Evolutionary conservation across 2,113 vertebrate genomes (phyloP).

Genomic region (Paratilapia polleni): DNA sequence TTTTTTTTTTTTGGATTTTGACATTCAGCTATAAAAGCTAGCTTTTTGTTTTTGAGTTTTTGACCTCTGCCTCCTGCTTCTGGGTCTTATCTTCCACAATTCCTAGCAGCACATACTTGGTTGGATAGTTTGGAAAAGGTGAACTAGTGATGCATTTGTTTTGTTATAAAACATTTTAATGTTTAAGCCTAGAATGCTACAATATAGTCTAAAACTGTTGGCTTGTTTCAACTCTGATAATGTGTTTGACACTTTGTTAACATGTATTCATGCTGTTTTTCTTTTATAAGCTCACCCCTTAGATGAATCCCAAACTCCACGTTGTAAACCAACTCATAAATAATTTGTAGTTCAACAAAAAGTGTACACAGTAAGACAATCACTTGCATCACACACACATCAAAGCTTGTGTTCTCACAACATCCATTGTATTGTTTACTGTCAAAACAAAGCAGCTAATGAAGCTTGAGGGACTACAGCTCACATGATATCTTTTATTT

Average conservation of each 20-base stretch:
- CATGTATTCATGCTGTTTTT: not conserved
- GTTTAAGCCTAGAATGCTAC: not conserved
- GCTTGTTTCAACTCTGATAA: not conserved
- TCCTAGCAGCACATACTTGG: not conserved
- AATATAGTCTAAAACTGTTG: not conserved
- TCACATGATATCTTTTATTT: not conserved
- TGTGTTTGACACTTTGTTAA: not conserved
- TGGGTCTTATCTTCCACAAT: not conserved
- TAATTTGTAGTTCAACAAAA: not conserved
- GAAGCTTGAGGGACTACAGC: not conserved
- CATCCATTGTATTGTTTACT: not conserved
- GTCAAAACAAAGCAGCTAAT: constrained; percentile 19
- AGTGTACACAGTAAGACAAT: not conserved
- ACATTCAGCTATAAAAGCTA: not conserved
- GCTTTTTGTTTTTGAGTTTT: not conserved
- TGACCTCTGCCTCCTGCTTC: not conserved
- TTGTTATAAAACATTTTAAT: not conserved
- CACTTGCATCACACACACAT: not conserved
- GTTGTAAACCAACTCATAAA: not conserved
- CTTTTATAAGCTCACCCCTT: not conserved
- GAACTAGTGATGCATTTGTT: not conserved
- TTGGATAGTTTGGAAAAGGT: not conserved
- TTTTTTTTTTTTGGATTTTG: not conserved
- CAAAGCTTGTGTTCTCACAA: not conserved
- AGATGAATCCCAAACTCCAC: not conserved